Evolutionary conservation across 2,797 vertebrate genomes (phyloP).

Genomic region (Periparus ater): DNA sequence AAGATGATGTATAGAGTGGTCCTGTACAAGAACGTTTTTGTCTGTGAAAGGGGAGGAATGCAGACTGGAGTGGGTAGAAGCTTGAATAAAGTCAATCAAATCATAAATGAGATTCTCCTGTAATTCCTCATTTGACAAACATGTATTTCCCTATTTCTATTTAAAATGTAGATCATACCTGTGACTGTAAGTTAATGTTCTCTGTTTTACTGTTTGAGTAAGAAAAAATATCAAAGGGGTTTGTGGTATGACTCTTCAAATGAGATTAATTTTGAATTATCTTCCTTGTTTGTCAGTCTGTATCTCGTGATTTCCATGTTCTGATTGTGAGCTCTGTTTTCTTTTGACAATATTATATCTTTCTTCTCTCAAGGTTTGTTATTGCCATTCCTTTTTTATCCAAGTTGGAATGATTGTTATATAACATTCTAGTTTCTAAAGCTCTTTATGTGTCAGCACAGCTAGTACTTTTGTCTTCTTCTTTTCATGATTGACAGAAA

Average conservation of each 20-base stretch:
- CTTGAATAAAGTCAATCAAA: background rate
- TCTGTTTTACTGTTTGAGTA: background rate
- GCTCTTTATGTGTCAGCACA: background rate
- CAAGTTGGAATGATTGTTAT: background rate
- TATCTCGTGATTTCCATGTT: background rate
- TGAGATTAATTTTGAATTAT: background rate
- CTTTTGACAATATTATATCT: background rate
- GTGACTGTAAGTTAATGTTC: background rate
- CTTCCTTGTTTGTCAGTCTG: background rate
- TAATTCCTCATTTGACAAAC: background rate
- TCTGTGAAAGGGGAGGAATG: background rate
- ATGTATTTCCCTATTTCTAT: background rate
- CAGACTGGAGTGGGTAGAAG: background rate
- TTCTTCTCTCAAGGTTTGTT: background rate
- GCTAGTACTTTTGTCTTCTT: background rate
- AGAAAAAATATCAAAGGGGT: background rate
- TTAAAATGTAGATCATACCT: background rate
- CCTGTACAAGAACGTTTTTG: background rate
- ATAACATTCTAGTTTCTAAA: background rate
- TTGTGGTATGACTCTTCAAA: background rate
- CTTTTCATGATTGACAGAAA: background rate
- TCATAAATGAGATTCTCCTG: background rate
- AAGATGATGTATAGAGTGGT: background rate
- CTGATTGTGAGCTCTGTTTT: background rate
- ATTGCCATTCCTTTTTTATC: background rate